Percentiles rank a stretch among this genome's conserved stretches.
Evolutionary conservation across 2,113 vertebrate species (phyloP).

Genomic region (Oophaga pumilio): DNA sequence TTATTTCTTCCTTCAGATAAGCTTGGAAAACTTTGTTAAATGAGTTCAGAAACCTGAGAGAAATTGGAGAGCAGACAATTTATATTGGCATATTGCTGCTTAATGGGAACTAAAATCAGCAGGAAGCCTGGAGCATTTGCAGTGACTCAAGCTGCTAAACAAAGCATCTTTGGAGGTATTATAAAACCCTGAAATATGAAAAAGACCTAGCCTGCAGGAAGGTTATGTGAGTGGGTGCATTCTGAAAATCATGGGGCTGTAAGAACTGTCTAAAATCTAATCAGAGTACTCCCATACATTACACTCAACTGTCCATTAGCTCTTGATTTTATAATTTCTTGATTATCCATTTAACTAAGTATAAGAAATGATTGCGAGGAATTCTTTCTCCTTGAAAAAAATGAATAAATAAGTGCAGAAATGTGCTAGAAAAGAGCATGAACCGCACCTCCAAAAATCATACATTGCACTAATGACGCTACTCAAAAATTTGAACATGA

Average conservation of each 20-base stretch:
- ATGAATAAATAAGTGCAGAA: neutral
- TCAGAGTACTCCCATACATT: neutral
- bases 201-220: constrained; percentile 46
- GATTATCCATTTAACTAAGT: neutral
- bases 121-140: constrained; percentile 43
- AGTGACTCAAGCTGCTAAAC: constrained; percentile 49
- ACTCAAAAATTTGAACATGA: too few relatives aligned
- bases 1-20: neutral
- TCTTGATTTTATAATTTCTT: neutral
- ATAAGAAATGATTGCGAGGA: too few relatives aligned
- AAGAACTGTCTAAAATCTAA: neutral
- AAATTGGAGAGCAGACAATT: constrained; percentile 39
- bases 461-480: too few relatives aligned
- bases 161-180: constrained; percentile 33
- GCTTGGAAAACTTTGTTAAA: constrained; percentile 6
- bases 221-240: constrained; percentile 42
- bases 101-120: constrained; percentile 51
- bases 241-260: constrained; percentile 29
- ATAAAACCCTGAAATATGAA: constrained; percentile 43
- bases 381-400: neutral
- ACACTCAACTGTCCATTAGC: neutral
- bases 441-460: too few relatives aligned
- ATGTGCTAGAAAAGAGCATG: neutral
- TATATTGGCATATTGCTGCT: constrained; percentile 46
- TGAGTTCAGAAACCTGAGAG: neutral